Percentiles rank a stretch among this genome's conserved stretches.
phyloP scores from a whole-genome alignment of 2,888 invertebrate genomes.

The Meandrusa payeni region DNA sequence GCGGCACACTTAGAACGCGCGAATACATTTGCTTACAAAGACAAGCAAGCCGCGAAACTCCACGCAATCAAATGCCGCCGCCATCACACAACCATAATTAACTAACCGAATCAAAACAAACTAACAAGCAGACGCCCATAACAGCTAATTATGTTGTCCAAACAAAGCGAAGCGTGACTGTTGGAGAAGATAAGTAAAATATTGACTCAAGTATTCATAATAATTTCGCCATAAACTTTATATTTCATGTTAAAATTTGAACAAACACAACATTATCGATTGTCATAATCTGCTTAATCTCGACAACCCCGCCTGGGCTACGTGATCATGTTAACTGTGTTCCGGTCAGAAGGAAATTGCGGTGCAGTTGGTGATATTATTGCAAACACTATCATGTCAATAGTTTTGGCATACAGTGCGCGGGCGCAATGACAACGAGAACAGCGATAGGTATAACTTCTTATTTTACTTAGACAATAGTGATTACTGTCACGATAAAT shows the following conservation, averaged over 20 bases:
- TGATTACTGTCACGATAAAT: slow-evolving; percentile 3
- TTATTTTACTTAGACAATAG: slow-evolving; percentile 9
- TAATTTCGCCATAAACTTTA: slow-evolving; percentile 8
- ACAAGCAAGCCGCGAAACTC: slow-evolving; percentile 7
- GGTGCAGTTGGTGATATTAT: too few species aligned
- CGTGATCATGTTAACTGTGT: too few species aligned
- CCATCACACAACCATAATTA: slow-evolving; percentile 20
- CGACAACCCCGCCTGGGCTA: too few species aligned
- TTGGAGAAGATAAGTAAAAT: slow-evolving; percentile 14
- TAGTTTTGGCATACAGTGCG: too few species aligned
- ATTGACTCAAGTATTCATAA: slow-evolving; percentile 9
- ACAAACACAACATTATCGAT: too few species aligned
- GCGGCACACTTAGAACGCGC: not conserved
- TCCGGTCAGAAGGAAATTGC: too few species aligned
- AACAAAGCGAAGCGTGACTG: slow-evolving; percentile 16
- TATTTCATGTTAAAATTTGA: too few species aligned
- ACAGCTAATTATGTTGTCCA: slow-evolving; percentile 16
- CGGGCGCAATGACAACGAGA: too few species aligned
- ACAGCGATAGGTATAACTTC: too few species aligned
- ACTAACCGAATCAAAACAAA: slow-evolving; percentile 19
- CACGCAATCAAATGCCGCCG: slow-evolving; percentile 11
- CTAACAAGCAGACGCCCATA: slow-evolving; percentile 1
- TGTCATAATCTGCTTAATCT: too few species aligned
- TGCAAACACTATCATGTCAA: too few species aligned
- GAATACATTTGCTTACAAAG: slow-evolving; percentile 7